Conservation (phyloP, 2,797 vertebrate species). For the Amphiprion clarkii region DNA sequence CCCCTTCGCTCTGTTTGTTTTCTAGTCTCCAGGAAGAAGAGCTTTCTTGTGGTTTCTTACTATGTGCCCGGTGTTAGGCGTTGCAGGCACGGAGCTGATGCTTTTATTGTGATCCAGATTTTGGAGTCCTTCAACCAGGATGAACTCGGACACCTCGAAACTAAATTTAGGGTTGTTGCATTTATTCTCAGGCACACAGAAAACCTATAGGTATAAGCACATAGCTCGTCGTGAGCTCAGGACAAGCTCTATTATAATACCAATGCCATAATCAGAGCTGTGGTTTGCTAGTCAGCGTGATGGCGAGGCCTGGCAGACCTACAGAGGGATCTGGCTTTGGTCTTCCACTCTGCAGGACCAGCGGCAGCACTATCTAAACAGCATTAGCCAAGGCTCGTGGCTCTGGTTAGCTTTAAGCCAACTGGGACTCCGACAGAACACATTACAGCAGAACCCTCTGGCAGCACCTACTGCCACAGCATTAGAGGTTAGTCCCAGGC, state of each 20-base stretch:
- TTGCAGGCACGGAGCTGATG: constrained; percentile 23
- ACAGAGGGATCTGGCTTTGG: constrained; percentile 56
- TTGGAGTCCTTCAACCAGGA: constrained; percentile 46
- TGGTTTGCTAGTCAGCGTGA: constrained; percentile 64
- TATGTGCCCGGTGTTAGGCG: constrained; percentile 11
- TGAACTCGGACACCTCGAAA: constrained; percentile 8
- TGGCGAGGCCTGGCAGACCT: constrained; percentile 55
- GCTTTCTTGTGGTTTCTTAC: constrained; percentile 58
- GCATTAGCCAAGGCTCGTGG: constrained; percentile 49
- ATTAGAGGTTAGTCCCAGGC: constrained; percentile 10
- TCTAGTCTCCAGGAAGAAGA: constrained; percentile 72
- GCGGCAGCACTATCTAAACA: constrained; percentile 66
- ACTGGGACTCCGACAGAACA: constrained; percentile 4
- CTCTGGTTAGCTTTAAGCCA: constrained; percentile 64
- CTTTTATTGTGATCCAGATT: constrained; percentile 55
- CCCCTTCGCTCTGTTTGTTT: constrained; percentile 70
- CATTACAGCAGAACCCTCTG: constrained; percentile 29
- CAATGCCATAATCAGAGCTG: constrained; percentile 76
- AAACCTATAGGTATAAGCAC: not conserved
- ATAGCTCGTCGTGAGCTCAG: not conserved
- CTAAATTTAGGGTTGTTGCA: constrained; percentile 55
- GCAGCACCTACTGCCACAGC: constrained; percentile 11
- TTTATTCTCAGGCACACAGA: not conserved
- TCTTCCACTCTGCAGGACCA: constrained; percentile 41
- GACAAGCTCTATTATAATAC: constrained; percentile 18